Evolutionary conservation across 64 coral and sea anemone species (phyloP), one percentile per base, ranked within the genome.

Genomic region (Catalaphyllia jardinei): DNA sequence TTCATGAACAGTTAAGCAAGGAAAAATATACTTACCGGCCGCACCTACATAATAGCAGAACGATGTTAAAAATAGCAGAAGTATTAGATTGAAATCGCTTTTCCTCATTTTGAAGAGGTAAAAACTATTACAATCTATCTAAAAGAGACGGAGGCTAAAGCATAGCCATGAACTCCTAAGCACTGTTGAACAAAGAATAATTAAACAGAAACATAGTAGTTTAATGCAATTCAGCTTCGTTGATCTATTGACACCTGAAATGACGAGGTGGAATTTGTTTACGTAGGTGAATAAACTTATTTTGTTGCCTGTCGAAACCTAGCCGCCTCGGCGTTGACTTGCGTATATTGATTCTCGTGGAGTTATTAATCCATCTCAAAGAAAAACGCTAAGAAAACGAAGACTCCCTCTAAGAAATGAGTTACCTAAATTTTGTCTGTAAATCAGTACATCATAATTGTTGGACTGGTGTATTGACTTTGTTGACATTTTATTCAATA

Each of bases 201-300:
- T 24, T 79, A 20, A 79, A 4, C 9, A 24, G 62, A 67, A 83
- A 83, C 31, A 0, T 46, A 67, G 1, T 42, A 65, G 7, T 4
- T n/a, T 83, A 39, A 83, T 83, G 31, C 29, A 65, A 65, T 83
- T 83, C 80, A 67, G 9, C 15, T 8, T 42, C 10, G 61, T 11
- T 67, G 49, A 67, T 46, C 20, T 39, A 4, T 22, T n/a, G 31
- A 67, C 80, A 83, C 60, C 80, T 83, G 80, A 67, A 67, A 83
- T 67, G 61, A 83, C 60, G 22, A 17, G 10, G 7, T n/a, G 65
- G 4, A 24, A 33, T n/a, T 14, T 83, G 33, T 83, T 83, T 83
- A n/a, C 30, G 31, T 67, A 83, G 80, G 60, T 83, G 80, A 20
- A 35, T 67, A 83, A 64, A 65, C 60, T 49, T 16, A 65, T 65